These are phyloP conservation scores for Microchrysa polita DNA, from an alignment of 2,888 invertebrate species.

Conservation along the genomic window DNA sequence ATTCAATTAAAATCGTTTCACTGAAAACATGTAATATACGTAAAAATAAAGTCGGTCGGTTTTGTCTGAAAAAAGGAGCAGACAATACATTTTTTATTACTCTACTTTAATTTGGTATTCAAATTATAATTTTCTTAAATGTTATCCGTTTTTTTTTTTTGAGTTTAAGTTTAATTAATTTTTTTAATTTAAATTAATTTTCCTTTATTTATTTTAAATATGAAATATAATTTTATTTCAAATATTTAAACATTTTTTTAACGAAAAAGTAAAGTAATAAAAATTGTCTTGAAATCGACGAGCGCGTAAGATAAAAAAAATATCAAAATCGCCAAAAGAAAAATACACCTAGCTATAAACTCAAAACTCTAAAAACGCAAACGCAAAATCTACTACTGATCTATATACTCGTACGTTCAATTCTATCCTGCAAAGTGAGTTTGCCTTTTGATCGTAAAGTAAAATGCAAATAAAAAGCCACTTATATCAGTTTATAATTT, in stretches of 20 bases:
- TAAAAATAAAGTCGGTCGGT: neutral
- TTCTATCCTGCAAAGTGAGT: constrained; percentile 39
- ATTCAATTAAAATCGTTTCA: constrained; percentile 41
- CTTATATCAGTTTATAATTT: neutral
- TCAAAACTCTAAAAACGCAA: neutral
- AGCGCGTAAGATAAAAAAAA: constrained; percentile 26
- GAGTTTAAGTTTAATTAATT: constrained; percentile 51
- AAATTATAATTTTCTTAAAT: no score
- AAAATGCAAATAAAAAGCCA: constrained; percentile 11
- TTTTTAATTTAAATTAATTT: constrained; percentile 52
- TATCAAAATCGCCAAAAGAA: neutral
- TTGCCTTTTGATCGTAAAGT: constrained; percentile 10
- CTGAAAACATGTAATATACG: constrained; percentile 16
- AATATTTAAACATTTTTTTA: no score
- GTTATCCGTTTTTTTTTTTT: neutral
- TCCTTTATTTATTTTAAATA: constrained; percentile 1
- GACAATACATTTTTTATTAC: constrained; percentile 9
- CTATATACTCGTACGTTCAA: constrained; percentile 28
- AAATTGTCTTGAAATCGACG: constrained; percentile 41
- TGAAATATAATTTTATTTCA: constrained; percentile 21
- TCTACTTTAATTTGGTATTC: constrained; percentile 12
- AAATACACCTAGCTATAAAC: neutral
- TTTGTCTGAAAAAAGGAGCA: constrained; percentile 1
- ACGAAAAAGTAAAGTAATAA: constrained; percentile 44
- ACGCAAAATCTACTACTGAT: neutral